Conservation (phyloP, 2,797 vertebrate genomes). For the Ataeniobius toweri region DNA sequence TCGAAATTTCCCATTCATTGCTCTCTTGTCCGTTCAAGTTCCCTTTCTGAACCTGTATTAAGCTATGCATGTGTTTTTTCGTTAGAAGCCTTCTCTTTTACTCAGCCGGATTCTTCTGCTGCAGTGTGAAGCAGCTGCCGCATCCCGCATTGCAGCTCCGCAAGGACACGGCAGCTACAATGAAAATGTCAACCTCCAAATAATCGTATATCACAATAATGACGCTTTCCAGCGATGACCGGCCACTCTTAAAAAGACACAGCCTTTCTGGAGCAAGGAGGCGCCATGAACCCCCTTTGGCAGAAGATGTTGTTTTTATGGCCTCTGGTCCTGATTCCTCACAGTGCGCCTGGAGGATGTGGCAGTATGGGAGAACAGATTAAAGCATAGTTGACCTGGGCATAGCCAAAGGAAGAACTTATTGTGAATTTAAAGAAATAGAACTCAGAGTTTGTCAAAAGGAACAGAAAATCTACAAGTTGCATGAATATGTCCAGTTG, state of each 20-base stretch:
- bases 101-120: slow-evolving; percentile 34
- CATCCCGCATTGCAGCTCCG: slow-evolving; percentile 82
- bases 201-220: slow-evolving; percentile 59
- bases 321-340: slow-evolving; percentile 17
- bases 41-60: slow-evolving; percentile 1
- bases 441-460: slow-evolving; percentile 15
- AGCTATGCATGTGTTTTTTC: slow-evolving; percentile 9
- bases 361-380: slow-evolving; percentile 5
- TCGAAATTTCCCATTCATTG: slow-evolving; percentile 72
- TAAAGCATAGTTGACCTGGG: slow-evolving; percentile 14
- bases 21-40: background rate
- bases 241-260: slow-evolving; percentile 25
- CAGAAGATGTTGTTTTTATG: slow-evolving; percentile 7
- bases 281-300: slow-evolving; percentile 51
- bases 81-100: background rate
- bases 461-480: slow-evolving; percentile 43
- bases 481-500: slow-evolving; percentile 22
- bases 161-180: slow-evolving; percentile 62
- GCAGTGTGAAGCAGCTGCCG: slow-evolving; percentile 64
- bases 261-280: slow-evolving; percentile 1
- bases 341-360: slow-evolving; percentile 15
- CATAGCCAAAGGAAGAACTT: background rate
- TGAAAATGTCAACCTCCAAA: slow-evolving; percentile 47
- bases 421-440: background rate
- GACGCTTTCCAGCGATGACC: slow-evolving; percentile 26